These are phyloP conservation scores for Tinamus guttatus DNA, from an alignment of 2,113 vertebrate species.

Conservation along the genomic window DNA sequence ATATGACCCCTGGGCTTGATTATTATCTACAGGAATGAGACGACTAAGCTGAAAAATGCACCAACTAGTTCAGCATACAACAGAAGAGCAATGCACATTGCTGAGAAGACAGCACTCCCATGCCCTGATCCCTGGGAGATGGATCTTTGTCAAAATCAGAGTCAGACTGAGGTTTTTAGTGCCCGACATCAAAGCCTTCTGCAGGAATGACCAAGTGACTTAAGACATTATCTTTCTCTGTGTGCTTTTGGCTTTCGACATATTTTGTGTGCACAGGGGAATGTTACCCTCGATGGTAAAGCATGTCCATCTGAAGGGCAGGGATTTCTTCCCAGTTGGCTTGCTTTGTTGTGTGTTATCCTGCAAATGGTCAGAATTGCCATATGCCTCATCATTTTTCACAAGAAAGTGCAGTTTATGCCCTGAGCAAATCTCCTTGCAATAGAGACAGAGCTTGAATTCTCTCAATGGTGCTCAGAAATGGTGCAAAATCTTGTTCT, in stretches of 20 bases:
- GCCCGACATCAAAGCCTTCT: background rate
- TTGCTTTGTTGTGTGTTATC: background rate
- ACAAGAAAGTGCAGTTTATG: background rate
- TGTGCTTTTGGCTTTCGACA: background rate
- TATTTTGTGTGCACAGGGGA: background rate
- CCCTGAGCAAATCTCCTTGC: background rate
- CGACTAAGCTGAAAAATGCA: slow-evolving; percentile 13
- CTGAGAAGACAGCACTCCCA: background rate
- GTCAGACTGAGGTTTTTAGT: background rate
- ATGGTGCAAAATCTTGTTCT: background rate
- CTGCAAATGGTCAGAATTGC: background rate
- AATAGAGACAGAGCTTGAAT: background rate
- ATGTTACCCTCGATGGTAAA: background rate
- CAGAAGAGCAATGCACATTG: background rate
- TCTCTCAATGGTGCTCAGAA: background rate
- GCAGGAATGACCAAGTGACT: background rate
- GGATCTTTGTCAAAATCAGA: background rate
- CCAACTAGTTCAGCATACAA: background rate
- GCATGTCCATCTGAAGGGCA: background rate
- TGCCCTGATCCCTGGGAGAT: background rate
- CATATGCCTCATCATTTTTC: background rate
- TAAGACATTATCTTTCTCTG: background rate
- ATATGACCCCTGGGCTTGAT: slow-evolving; percentile 14
- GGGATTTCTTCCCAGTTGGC: background rate
- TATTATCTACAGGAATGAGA: slow-evolving; percentile 24